Evolutionary conservation across 2,888 invertebrate species (phyloP), one percentile per base, ranked within the genome.

Genomic region (Hecatera dysodea): DNA sequence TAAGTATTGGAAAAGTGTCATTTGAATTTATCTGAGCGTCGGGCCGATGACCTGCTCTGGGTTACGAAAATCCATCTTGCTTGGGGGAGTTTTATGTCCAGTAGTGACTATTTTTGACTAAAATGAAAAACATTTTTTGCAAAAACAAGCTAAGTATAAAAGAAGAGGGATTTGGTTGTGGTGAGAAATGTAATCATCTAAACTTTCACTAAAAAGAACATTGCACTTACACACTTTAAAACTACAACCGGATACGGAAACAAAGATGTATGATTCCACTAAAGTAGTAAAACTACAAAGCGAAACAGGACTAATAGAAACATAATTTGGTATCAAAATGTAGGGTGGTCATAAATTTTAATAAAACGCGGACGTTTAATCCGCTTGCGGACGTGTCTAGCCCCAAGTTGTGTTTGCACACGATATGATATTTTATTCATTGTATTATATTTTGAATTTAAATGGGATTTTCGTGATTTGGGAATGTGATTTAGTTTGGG

Each of bases 261-360:
- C 81, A 75, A 55, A 75, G 74, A 83, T 65, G 36, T 60, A 75
- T 72, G 72, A 57, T 50, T 33, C 11, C 15, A 42, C 22, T 24
- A 52, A 52, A 60, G 62, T 72, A 59, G 63, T 75, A 78, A 76
- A 85, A 78, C 67, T 62, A 63, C 53, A 53, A 62, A n/a, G 65
- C 73, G 70, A 67, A 75, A 82, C 77, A 66, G 24, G 66, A 79
- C 67, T 78, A 75, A 80, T 81, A 81, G 81, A 80, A 84, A 75
- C 84, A 84, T 85, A 81, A 86, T 87, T 86, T 83, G 67, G 76
- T 67, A 78, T 78, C 80, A 81, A 80, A 70, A 68, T 78, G 72
- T 81, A 81, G 86, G 83, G 78, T 83, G 77, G 78, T 85, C 86
- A 86, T 88, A 86, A 84, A 88, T 88, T 87, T 88, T 86, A 83